Evolutionary conservation across 2,113 vertebrate species (phyloP).

Genomic region (Strix uralensis): DNA sequence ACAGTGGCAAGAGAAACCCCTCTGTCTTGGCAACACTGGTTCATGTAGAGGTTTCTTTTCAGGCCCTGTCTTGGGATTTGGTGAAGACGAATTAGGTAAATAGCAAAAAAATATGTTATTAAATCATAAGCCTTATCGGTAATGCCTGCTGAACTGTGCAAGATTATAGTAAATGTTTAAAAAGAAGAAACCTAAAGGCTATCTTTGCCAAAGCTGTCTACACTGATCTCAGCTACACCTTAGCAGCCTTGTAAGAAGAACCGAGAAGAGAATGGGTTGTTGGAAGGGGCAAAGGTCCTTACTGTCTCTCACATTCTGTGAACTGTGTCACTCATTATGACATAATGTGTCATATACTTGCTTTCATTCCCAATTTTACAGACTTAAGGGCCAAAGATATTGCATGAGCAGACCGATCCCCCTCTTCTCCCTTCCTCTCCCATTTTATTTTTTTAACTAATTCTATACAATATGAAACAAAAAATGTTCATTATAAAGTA

Average conservation of each 20-base stretch:
- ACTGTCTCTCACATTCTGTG: background rate
- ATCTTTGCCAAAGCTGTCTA: background rate
- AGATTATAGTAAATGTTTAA: background rate
- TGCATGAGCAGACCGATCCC: background rate
- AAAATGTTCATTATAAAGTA: background rate
- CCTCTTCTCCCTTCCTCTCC: background rate
- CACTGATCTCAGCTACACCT: background rate
- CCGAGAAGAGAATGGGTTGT: background rate
- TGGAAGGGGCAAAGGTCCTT: background rate
- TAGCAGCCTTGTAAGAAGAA: background rate
- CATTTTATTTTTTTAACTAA: background rate
- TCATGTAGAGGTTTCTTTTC: constrained; percentile 87
- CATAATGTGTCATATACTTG: background rate
- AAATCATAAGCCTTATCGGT: background rate
- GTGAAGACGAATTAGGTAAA: constrained; percentile 95
- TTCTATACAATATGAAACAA: background rate
- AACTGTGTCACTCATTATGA: background rate
- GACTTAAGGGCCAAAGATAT: background rate
- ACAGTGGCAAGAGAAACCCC: constrained; percentile 92
- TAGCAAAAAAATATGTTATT: background rate
- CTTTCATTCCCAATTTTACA: background rate
- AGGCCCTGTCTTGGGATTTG: constrained; percentile 94
- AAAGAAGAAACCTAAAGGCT: background rate
- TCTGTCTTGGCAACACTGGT: constrained; percentile 87
- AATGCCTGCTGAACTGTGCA: background rate